phyloP scores from a whole-genome alignment of 2,113 vertebrate genomes.

The Vicugna pacos region DNA sequence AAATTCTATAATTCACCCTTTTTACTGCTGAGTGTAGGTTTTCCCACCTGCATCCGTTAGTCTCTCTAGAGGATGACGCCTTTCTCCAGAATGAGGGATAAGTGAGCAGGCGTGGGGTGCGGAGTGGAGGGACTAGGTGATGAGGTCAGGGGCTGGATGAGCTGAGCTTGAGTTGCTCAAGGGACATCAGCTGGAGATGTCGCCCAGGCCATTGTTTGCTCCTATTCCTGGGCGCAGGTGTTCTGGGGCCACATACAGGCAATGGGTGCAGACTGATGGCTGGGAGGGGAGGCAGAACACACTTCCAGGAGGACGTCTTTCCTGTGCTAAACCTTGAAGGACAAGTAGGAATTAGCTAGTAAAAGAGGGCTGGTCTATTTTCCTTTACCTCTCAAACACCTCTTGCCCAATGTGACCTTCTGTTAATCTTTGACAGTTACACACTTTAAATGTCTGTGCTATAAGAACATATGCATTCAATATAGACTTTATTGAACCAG shows the following conservation, averaged over 20 bases:
- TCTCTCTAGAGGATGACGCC: background rate
- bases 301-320: background rate
- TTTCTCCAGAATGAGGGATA: background rate
- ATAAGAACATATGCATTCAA: background rate
- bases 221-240: background rate
- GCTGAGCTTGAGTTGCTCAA: background rate
- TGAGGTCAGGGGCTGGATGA: background rate
- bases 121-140: background rate
- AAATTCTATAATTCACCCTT: background rate
- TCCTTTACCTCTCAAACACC: background rate
- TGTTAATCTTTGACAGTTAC: conserved; percentile 1
- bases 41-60: background rate
- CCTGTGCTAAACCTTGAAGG: background rate
- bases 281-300: background rate
- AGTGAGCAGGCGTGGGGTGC: background rate
- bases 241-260: background rate
- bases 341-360: background rate
- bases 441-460: background rate
- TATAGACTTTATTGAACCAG: background rate
- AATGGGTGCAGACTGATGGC: background rate
- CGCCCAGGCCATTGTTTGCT: background rate
- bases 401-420: background rate
- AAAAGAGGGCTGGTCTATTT: background rate
- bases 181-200: background rate
- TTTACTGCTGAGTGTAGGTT: background rate